A percentile compares a stretch with the other conserved stretches of the same genome.
phyloP scores from a whole-genome alignment of 2,113 vertebrate genomes.

The Rhea pennata region DNA sequence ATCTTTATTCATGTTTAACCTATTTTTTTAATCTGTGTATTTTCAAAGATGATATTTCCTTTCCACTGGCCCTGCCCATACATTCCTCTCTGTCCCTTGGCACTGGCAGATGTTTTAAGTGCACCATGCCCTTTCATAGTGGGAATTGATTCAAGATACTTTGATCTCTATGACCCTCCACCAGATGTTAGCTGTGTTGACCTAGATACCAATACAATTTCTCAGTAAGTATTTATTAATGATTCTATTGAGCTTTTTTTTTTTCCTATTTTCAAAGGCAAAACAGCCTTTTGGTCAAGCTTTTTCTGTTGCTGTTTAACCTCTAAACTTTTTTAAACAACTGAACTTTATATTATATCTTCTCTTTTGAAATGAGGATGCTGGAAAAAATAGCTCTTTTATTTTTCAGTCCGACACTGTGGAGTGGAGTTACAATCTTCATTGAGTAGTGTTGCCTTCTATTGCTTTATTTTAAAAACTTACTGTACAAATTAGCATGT shows the following conservation, averaged over 20 bases:
- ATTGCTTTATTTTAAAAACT: not conserved
- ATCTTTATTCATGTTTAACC: not conserved
- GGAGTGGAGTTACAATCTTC: not conserved
- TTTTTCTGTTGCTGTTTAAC: not conserved
- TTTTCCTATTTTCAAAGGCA: not conserved
- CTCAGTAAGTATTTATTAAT: slow-evolving; percentile 87
- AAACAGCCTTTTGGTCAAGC: not conserved
- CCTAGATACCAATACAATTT: slow-evolving; percentile 98
- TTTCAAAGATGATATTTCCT: slow-evolving; percentile 96
- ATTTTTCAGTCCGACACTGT: fast-evolving
- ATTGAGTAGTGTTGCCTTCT: not conserved
- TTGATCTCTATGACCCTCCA: slow-evolving; percentile 96
- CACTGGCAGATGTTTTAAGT: slow-evolving; percentile 94
- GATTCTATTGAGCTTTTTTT: not conserved
- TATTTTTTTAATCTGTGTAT: not conserved
- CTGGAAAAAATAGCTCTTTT: not conserved
- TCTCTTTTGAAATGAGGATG: not conserved
- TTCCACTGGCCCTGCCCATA: slow-evolving; percentile 99
- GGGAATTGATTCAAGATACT: slow-evolving; percentile 97
- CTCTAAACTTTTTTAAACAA: not conserved
- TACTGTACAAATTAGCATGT: fast-evolving
- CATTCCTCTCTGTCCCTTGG: slow-evolving; percentile 95
- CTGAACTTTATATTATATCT: not conserved
- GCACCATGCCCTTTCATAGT: slow-evolving; percentile 98
- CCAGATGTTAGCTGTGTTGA: slow-evolving; percentile 97